These are phyloP conservation scores for Druceiella hillmani DNA, from an alignment of 2,888 invertebrate genomes.

Conservation along the genomic window DNA sequence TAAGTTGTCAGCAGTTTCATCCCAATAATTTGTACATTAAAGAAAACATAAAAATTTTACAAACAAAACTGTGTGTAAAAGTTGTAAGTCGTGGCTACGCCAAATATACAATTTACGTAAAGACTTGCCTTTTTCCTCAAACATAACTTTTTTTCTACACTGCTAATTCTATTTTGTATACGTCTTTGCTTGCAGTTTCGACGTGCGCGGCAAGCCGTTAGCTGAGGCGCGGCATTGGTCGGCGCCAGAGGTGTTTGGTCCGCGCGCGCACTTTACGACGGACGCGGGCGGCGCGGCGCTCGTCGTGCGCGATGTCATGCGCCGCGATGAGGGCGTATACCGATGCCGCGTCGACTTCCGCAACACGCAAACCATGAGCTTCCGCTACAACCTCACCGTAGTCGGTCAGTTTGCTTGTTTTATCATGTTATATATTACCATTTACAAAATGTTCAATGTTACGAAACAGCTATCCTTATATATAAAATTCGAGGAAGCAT, in stretches of 20 bases:
- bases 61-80: too few relatives aligned
- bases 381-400: constrained; percentile 84
- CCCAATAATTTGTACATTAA: too few relatives aligned
- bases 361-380: constrained; percentile 84
- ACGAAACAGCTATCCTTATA: too few relatives aligned
- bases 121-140: constrained; percentile 9
- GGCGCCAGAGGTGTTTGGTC: constrained; percentile 78
- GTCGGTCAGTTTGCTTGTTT: constrained; percentile 81
- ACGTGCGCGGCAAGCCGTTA: constrained; percentile 78
- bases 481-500: too few relatives aligned
- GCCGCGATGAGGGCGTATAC: constrained; percentile 85
- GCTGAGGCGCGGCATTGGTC: constrained; percentile 81
- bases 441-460: too few relatives aligned
- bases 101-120: not conserved
- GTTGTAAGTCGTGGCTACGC: too few relatives aligned
- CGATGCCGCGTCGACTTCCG: constrained; percentile 87
- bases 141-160: constrained; percentile 10
- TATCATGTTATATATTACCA: too few relatives aligned
- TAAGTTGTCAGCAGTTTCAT: too few relatives aligned
- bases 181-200: constrained; percentile 61
- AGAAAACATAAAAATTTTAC: too few relatives aligned
- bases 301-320: constrained; percentile 69
- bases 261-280: constrained; percentile 78
- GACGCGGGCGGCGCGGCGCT: constrained; percentile 75
- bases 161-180: not conserved